Evolutionary conservation across 1,140 invertebrate species (phyloP), one percentile per base, ranked within the genome.

Genomic region (Adelges cooleyi): DNA sequence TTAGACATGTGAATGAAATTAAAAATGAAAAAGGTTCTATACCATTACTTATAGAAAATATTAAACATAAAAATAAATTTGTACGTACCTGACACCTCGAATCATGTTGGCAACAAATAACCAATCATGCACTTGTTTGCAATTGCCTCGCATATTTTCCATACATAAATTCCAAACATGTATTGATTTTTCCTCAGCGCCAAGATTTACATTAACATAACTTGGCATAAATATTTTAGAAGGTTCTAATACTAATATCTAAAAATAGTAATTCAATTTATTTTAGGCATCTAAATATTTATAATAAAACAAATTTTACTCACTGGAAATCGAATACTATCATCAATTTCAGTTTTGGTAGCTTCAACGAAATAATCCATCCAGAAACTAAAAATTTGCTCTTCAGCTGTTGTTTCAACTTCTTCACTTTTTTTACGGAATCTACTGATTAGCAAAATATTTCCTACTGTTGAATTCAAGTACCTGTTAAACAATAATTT

Each of bases 341-440:
- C 85, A 50, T 84, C 83, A 68, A 85, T 81, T 70, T 86, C 83
- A 22, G 79, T 78, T 73, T 89, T 89, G 17, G 87, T 93, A 3
- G 94, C 93, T 77, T 96, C 95, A 5, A 92, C 81, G 75, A 99
- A 98, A 78, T 95, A 98, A 71, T 99, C 96, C 82, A 96, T 93
- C 95, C 95, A 99, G 77, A 98, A 99, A 69, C 85, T 81, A 75
- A 97, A 97, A 2, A 95, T 80, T 76, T 92, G 84, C 73, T 92
- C 87, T 75, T 93, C 90, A 0, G 89, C 84, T 18, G 84, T 79
- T 25, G 74, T 72, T 71, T 83, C 80, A 17, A 75, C 73, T 65
- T 86, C 85, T 68, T 88, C 86, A 66, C 78, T 82, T 71, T 86
- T 86, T 74, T 90, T 93, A 48, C 92, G 81, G 78, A 94, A 96